A percentile compares a stretch with the other conserved stretches of the same genome.
Conservation (phyloP, 1,140 invertebrate genomes). For the Goniozus legneri region DNA sequence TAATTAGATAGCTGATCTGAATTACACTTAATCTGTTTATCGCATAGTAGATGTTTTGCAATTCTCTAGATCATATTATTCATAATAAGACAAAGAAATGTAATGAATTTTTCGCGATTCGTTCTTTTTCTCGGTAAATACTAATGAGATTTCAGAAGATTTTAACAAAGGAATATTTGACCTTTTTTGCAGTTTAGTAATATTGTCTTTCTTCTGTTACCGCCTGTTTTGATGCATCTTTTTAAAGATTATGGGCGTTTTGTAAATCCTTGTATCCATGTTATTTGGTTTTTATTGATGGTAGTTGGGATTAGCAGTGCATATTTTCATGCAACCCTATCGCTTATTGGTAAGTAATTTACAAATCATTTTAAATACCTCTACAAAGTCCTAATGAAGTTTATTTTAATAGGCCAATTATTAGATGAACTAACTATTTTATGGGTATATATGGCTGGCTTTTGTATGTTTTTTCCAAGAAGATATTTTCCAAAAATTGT, state of each 20-base stretch:
- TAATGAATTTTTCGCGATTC: neutral
- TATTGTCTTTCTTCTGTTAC: constrained; percentile 71
- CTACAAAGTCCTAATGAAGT: too few relatives aligned
- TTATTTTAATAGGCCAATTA: constrained; percentile 59
- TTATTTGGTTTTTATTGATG: constrained; percentile 73
- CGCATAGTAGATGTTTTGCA: too few relatives aligned
- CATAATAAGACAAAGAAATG: too few relatives aligned
- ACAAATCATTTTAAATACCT: too few relatives aligned
- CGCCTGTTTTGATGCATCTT: constrained; percentile 71
- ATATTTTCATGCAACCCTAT: constrained; percentile 80
- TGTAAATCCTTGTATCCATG: constrained; percentile 71
- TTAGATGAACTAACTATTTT: constrained; percentile 77
- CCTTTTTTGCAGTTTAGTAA: constrained; percentile 67
- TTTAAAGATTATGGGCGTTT: constrained; percentile 72
- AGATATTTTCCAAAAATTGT: constrained; percentile 66
- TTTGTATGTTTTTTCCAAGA: constrained; percentile 70
- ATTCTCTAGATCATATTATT: too few relatives aligned
- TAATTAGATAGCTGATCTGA: too few relatives aligned
- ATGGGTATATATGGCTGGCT: constrained; percentile 75
- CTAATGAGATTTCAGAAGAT: constrained; percentile 1
- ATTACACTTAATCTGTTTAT: too few relatives aligned
- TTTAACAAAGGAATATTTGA: too few relatives aligned
- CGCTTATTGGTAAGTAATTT: constrained; percentile 65
- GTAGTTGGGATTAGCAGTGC: constrained; percentile 76
- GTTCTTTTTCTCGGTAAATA: constrained; percentile 8